These are phyloP conservation scores for Falco naumanni DNA, from an alignment of 2,797 vertebrate species.

Conservation along the genomic window DNA sequence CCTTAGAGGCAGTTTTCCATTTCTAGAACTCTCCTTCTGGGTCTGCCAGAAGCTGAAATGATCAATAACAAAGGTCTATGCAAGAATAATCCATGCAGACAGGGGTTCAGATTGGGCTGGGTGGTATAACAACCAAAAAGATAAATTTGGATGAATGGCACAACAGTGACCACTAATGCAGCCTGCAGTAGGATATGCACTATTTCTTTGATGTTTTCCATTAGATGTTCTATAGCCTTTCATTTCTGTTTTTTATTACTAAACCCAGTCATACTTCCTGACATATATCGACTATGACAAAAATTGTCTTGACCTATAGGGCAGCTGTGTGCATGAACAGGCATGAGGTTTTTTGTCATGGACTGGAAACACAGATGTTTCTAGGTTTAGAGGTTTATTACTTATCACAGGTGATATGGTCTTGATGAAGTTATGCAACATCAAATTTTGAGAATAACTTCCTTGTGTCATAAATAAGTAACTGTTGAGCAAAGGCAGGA, in stretches of 20 bases:
- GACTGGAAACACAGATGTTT: not conserved
- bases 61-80: not conserved
- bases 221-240: not conserved
- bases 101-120: not conserved
- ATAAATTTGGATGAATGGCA: not conserved
- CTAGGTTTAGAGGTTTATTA: not conserved
- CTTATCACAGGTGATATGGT: not conserved
- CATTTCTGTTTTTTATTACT: not conserved
- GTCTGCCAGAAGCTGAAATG: not conserved
- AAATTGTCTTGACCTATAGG: not conserved
- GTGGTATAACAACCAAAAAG: not conserved
- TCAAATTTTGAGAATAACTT: not conserved
- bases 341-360: not conserved
- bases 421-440: not conserved
- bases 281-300: not conserved
- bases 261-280: not conserved
- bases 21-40: not conserved
- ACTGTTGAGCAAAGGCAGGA: not conserved
- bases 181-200: not conserved
- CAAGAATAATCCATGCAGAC: not conserved
- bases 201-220: not conserved
- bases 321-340: fast-evolving
- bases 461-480: not conserved
- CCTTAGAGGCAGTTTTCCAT: not conserved
- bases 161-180: not conserved